Evolutionary conservation across 2,888 invertebrate species (phyloP), one percentile per base, ranked within the genome.

Genomic region (Boloria euphrosyne): DNA sequence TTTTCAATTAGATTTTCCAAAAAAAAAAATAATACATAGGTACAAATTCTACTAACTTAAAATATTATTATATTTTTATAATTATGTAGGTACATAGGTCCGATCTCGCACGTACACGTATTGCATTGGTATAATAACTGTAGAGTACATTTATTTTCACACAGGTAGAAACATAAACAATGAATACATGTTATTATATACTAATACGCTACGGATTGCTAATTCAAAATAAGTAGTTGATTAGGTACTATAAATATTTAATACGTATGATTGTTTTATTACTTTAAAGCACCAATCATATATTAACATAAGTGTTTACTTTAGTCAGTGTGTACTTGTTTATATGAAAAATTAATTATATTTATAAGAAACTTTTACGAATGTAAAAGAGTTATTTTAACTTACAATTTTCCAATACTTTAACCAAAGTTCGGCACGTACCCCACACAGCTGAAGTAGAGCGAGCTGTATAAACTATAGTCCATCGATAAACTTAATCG

Each of bases 401-500:
- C 27, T 46, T 44, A 0, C n/a, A 57, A 10, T 38, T 38, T 38
- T 38, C 31, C 31, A 10, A 38, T 38, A 46, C 18, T 13, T 18
- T 57, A 44, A 10, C 18, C 7, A 2, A 46, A 57, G 46, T 57
- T 57, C 46, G 46, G 31, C 31, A 38, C 16, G 57, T 16, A 57
- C 44, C 57, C 46, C 46, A 57, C 44, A 46, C 46, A 57, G 57
- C 57, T 57, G 46, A 57, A 46, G 57, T 31, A 52, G 51, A 38
- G 31, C 10, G 31, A 38, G 31, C 10, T 38, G n/a, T 22, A 46
- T 22, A 22, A 38, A 16, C 22, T n/a, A n/a, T n/a, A 17, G 44
- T 46, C 57, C n/a, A 57, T 46, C 57, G 18, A 46, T 57, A 57
- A 57, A 57, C 57, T 57, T 57, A n/a, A 2, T n/a, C 31, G 10